Evolutionary conservation across 2,888 invertebrate genomes (phyloP).

Genomic region (Molorchus minor): DNA sequence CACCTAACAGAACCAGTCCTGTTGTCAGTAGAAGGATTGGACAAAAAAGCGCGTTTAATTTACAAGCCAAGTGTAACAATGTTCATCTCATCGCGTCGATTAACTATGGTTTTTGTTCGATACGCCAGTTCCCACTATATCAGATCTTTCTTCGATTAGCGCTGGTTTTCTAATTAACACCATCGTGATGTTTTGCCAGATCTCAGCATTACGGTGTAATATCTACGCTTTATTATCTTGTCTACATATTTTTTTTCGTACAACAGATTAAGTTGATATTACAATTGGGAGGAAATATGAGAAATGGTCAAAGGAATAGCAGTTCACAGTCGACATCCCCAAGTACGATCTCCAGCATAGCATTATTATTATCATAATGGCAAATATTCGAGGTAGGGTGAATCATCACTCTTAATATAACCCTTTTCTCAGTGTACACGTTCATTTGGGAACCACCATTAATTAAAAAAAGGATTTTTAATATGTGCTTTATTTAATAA

Average conservation of each 20-base stretch:
- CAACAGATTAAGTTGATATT: too few relatives aligned
- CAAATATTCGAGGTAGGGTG: too few relatives aligned
- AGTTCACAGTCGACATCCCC: too few relatives aligned
- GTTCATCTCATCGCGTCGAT: slow-evolving; percentile 4
- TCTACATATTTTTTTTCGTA: too few relatives aligned
- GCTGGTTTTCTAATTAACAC: slow-evolving; percentile 3
- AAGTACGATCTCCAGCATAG: too few relatives aligned
- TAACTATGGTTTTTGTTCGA: slow-evolving; percentile 7
- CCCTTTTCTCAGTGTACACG: too few relatives aligned
- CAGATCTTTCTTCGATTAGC: neutral
- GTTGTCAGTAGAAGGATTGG: neutral
- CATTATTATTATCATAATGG: too few relatives aligned
- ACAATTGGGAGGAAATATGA: too few relatives aligned
- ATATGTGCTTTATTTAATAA: neutral
- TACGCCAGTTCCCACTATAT: neutral
- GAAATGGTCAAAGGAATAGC: too few relatives aligned
- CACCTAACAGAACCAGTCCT: slow-evolving; percentile 1
- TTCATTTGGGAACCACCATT: neutral
- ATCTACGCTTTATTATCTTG: too few relatives aligned
- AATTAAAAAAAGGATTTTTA: slow-evolving; percentile 5
- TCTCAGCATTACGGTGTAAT: slow-evolving; percentile 5
- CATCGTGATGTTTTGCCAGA: neutral
- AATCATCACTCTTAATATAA: too few relatives aligned
- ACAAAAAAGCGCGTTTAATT: slow-evolving; percentile 3
- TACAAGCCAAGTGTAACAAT: slow-evolving; percentile 10